Evolutionary conservation across 2,113 vertebrate species (phyloP).

Genomic region (Dasyornis broadbenti): DNA sequence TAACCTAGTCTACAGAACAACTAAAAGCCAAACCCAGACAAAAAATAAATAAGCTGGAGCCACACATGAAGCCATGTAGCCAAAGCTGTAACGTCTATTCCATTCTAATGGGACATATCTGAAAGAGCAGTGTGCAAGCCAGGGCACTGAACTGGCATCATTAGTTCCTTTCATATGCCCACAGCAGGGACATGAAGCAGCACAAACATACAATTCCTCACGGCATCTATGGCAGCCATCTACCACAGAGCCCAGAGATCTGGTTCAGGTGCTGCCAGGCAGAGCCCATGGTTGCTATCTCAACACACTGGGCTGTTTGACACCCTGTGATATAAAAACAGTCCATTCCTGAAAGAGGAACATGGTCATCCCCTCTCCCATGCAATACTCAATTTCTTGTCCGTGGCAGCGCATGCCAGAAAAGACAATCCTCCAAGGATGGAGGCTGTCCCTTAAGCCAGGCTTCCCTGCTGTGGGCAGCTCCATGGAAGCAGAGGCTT

Average conservation of each 20-base stretch:
- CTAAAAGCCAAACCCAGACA: neutral
- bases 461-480: neutral
- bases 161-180: neutral
- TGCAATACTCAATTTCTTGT: neutral
- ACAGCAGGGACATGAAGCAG: neutral
- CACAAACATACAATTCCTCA: neutral
- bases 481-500: neutral
- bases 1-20: neutral
- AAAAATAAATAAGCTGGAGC: constrained; percentile 15
- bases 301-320: neutral
- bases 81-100: neutral
- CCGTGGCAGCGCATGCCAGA: neutral
- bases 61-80: neutral
- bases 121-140: neutral
- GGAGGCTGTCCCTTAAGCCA: neutral
- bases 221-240: accelerated
- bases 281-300: neutral
- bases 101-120: neutral
- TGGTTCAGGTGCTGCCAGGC: neutral
- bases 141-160: neutral
- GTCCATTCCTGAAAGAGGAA: neutral
- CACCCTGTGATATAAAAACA: neutral
- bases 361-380: neutral
- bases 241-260: neutral
- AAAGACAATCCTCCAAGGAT: neutral